phyloP scores from a whole-genome alignment of 2,888 invertebrate genomes.

The Aleiodes testaceus region DNA sequence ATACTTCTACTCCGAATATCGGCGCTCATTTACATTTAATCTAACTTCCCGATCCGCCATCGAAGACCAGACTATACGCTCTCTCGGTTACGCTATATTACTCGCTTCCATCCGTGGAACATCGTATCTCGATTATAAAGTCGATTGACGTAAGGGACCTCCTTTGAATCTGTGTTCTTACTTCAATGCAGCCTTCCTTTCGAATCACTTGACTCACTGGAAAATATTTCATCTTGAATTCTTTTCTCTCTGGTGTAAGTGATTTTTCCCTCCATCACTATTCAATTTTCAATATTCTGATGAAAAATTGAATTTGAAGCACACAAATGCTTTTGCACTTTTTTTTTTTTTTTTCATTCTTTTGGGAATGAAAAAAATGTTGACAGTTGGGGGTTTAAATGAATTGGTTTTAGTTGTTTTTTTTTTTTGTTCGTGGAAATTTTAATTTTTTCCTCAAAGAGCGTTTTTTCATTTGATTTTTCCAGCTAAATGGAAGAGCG shows the following conservation, averaged over 20 bases:
- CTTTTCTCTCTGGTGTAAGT: not conserved
- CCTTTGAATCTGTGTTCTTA: slow-evolving; percentile 11
- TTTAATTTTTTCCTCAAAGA: too few relatives aligned
- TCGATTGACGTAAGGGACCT: slow-evolving; percentile 18
- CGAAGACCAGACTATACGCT: slow-evolving; percentile 16
- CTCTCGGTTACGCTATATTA: slow-evolving; percentile 28
- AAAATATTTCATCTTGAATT: not conserved
- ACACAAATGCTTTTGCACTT: too few relatives aligned
- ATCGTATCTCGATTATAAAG: slow-evolving; percentile 31
- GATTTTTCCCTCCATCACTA: too few relatives aligned
- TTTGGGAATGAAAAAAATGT: too few relatives aligned
- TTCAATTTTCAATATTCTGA: too few relatives aligned
- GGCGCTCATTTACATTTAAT: slow-evolving; percentile 41
- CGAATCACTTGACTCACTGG: not conserved
- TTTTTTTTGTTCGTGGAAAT: too few relatives aligned
- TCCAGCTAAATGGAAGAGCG: not conserved
- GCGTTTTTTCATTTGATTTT: not conserved
- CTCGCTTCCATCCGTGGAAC: slow-evolving; percentile 8
- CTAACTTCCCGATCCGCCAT: slow-evolving; percentile 36
- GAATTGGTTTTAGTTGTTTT: too few relatives aligned
- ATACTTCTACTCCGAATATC: slow-evolving; percentile 33
- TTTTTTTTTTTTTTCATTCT: too few relatives aligned
- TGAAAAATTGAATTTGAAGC: too few relatives aligned
- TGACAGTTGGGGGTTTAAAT: too few relatives aligned
- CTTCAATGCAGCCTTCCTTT: not conserved